These are phyloP conservation scores for Chrysochloris asiatica DNA, from an alignment of 2,113 vertebrate genomes.

Conservation along the genomic window DNA sequence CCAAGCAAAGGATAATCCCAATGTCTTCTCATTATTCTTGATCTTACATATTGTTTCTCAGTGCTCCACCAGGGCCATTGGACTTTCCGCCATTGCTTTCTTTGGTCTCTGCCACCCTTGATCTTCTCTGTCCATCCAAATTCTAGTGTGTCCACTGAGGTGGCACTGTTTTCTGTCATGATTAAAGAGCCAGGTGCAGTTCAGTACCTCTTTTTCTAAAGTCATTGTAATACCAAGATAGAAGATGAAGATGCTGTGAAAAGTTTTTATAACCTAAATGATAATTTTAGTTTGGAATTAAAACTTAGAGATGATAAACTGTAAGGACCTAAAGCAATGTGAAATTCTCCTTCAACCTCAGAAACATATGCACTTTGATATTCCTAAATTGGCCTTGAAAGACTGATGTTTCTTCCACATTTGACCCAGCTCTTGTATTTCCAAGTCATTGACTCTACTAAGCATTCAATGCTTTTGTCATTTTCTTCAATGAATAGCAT, in stretches of 20 bases:
- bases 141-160: fast-evolving
- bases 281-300: not conserved
- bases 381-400: not conserved
- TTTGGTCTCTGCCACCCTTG: not conserved
- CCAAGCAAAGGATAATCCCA: not conserved
- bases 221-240: not conserved
- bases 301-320: not conserved
- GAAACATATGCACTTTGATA: not conserved
- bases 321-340: not conserved
- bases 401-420: not conserved
- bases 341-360: not conserved
- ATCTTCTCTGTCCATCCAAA: not conserved
- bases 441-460: not conserved
- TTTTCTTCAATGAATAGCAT: not conserved
- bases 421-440: not conserved
- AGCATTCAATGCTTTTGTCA: not conserved
- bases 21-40: not conserved
- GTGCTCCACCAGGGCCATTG: too few relatives aligned
- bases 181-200: too few relatives aligned
- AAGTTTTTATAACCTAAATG: not conserved
- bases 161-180: not conserved
- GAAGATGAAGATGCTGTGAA: not conserved
- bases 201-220: too few relatives aligned
- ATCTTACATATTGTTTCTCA: too few relatives aligned
- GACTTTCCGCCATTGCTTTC: too few relatives aligned